Conservation (phyloP, 1,140 invertebrate species). For the Lordiphosa clarofinis region DNA sequence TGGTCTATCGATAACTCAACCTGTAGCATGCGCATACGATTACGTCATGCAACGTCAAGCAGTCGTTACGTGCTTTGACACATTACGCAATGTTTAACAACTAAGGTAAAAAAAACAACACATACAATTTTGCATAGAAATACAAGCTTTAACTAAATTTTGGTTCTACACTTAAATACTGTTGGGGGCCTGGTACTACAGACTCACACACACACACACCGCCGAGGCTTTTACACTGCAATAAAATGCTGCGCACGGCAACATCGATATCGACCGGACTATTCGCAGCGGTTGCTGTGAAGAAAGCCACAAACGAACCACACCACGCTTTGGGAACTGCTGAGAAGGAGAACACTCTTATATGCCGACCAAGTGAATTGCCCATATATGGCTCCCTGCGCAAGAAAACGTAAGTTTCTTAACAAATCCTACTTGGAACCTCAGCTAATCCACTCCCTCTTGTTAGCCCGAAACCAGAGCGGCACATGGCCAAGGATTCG, state of each 20-base stretch:
- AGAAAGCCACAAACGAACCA: slow-evolving; percentile 4
- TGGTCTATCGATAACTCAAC: background rate
- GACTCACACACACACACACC: background rate
- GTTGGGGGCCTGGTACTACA: slow-evolving; percentile 1
- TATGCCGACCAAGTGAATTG: slow-evolving; percentile 65
- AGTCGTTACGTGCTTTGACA: slow-evolving; percentile 43
- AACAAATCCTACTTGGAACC: background rate
- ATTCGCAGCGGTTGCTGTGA: slow-evolving; percentile 53
- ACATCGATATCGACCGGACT: slow-evolving; percentile 49
- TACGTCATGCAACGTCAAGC: slow-evolving; percentile 19
- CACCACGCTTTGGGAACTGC: background rate
- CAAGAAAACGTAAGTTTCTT: slow-evolving; percentile 23
- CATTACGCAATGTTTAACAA: slow-evolving; percentile 62
- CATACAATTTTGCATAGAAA: slow-evolving; percentile 16
- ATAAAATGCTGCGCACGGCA: slow-evolving; percentile 60
- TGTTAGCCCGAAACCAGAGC: slow-evolving; percentile 18
- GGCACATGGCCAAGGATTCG: slow-evolving; percentile 26
- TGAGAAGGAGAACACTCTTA: slow-evolving; percentile 19
- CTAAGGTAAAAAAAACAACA: slow-evolving; percentile 31
- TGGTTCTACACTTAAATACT: slow-evolving; percentile 9
- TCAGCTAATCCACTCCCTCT: background rate
- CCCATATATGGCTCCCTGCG: slow-evolving; percentile 65
- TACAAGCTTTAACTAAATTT: slow-evolving; percentile 35
- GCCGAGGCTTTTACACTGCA: too few species aligned
- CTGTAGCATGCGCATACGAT: background rate